A percentile compares a stretch with the other conserved stretches of the same genome.
phyloP scores from a whole-genome alignment of 1,140 invertebrate species.

The Pemphigus obesinymphae region DNA sequence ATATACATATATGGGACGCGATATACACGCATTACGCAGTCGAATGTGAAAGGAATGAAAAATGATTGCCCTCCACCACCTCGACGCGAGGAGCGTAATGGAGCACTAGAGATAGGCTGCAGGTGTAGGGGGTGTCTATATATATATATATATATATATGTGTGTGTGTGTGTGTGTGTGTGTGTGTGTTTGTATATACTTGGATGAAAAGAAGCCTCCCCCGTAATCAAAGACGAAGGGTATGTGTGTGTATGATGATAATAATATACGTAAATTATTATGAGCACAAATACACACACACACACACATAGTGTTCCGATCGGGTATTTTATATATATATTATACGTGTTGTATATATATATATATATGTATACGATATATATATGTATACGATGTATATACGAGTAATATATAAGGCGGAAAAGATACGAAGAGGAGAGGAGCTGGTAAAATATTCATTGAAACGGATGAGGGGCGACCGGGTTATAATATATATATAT shows the following conservation, averaged over 20 bases:
- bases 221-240: conserved; percentile 25
- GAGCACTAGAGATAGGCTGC: not conserved
- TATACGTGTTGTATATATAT: not conserved
- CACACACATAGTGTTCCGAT: not conserved
- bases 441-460: conserved; percentile 26
- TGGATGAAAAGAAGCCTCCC: conserved; percentile 36
- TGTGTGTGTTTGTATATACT: too few species aligned
- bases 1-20: too few species aligned
- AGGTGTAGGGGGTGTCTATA: conserved; percentile 27
- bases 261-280: conserved; percentile 21
- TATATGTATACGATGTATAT: not conserved
- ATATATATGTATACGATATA: not conserved
- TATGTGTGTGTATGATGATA: not conserved
- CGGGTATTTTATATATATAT: too few species aligned
- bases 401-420: too few species aligned
- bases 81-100: not conserved
- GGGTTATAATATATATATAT: not conserved
- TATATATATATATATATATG: too few species aligned
- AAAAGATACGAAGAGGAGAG: not conserved
- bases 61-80: conserved; percentile 24
- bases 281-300: not conserved
- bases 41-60: conserved; percentile 37
- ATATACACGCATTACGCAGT: not conserved
- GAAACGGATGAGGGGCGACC: conserved; percentile 20
- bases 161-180: too few species aligned